Conservation (phyloP, 2,113 vertebrate species). For the Budorcas taxicolor region DNA sequence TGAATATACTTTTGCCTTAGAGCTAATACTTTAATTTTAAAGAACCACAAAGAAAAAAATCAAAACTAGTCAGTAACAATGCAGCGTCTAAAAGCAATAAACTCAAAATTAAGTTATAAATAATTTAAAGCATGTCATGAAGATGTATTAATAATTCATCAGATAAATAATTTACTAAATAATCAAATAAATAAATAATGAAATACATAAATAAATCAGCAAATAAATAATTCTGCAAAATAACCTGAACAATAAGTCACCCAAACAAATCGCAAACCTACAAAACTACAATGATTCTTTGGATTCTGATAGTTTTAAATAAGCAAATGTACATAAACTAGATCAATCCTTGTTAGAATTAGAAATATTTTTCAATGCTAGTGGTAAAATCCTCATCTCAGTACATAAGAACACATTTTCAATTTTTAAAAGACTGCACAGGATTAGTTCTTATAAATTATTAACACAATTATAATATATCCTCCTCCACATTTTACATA, state of each 20-base stretch:
- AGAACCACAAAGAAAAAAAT: slow-evolving; percentile 88
- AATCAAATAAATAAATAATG: slow-evolving; percentile 99
- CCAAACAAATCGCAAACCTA: slow-evolving; percentile 84
- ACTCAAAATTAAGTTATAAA: slow-evolving; percentile 99
- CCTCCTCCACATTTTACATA: slow-evolving; percentile 73
- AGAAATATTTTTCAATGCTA: slow-evolving; percentile 80
- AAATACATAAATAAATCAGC: slow-evolving; percentile 97
- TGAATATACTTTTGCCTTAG: slow-evolving; percentile 83
- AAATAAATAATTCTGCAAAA: slow-evolving; percentile 94
- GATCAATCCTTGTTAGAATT: slow-evolving; percentile 79
- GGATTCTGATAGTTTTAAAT: slow-evolving; percentile 85
- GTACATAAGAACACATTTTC: slow-evolving; percentile 77
- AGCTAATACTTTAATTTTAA: slow-evolving; percentile 94
- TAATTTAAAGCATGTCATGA: slow-evolving; percentile 98
- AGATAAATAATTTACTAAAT: slow-evolving; percentile 99
- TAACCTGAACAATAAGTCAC: slow-evolving; percentile 87
- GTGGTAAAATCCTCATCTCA: slow-evolving; percentile 78
- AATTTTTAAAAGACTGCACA: slow-evolving; percentile 78
- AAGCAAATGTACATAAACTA: slow-evolving; percentile 84
- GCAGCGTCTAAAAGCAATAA: slow-evolving; percentile 98
- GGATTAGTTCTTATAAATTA: slow-evolving; percentile 79
- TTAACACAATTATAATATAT: slow-evolving; percentile 79
- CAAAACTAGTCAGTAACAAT: slow-evolving; percentile 93
- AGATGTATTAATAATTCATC: slow-evolving; percentile 99
- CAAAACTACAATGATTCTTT: slow-evolving; percentile 82